Base-by-base conservation (phyloP, 1,140 invertebrate species). In the Littorina saxatilis region DNA sequence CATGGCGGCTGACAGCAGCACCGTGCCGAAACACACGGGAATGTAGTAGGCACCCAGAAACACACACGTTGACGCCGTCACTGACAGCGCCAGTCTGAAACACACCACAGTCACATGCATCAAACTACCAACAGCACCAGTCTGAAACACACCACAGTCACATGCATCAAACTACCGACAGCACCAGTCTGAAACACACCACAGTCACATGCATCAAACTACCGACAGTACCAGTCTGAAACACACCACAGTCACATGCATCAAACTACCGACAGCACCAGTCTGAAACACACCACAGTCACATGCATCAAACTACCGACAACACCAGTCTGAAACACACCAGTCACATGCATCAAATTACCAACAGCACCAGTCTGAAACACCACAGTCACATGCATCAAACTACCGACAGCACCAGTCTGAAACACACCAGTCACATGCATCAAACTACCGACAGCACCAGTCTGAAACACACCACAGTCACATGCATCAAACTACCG, bases 41-140 rank as follows among this genome's bases (percentile, higher is more conserved):
- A 92, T 85, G 82, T 88, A 92, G 78, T 87, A 90, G 4, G 86
- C 85, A 32, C 85, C 84, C 23, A 89, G 72, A 74, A 85, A 90
- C 40, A 89, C 87, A 13, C 86, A 75, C 11, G 86, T 32, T 32
- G 90, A 90, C 11, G 90, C 27, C 9, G 86, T 74, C 58, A 89
- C 61, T 80, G 89, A 82, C 13, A 89, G 79, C 13, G 88, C 23
- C 35, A 91, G 79, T 81, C 91, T 91, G 86, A 74, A 90, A 88
- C 1, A 11, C 20, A 61, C n/a, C n/a, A n/a, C 27, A 61, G n/a
- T 5, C 4, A 61, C 58, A 61, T n/a, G 27, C 58, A 61, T 11
- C 50, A 52, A 13, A 13, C 50, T 23, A 89, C 61, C 80, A 89
- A 82, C 13, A 89, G 79, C 13, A 89, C 23, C 35, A 91, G 79